Evolutionary conservation across 1,140 invertebrate species (phyloP).

Genomic region (Papilio dardanus): DNA sequence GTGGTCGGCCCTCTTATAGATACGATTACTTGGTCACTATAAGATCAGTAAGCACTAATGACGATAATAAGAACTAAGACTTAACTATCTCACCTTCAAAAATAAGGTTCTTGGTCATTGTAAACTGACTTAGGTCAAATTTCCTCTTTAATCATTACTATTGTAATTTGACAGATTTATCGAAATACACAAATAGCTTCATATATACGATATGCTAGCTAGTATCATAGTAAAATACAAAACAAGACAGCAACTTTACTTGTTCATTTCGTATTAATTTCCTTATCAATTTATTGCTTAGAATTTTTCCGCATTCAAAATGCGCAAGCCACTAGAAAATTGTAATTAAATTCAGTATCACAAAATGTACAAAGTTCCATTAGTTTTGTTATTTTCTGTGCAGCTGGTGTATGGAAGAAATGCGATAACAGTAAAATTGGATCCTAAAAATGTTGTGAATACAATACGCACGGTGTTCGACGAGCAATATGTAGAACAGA

Average conservation of each 20-base stretch:
- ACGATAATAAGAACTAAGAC: too few relatives aligned
- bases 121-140: too few relatives aligned
- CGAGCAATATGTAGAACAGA: conserved; percentile 48
- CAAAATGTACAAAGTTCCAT: conserved; percentile 24
- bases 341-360: conserved; percentile 17
- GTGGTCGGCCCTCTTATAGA: not conserved
- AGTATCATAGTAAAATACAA: not conserved
- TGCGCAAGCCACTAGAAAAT: conserved; percentile 18
- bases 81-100: not conserved
- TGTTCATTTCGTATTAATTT: conserved; percentile 8
- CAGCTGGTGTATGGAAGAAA: conserved; percentile 15
- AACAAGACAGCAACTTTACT: not conserved
- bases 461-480: conserved; percentile 46
- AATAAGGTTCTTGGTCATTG: too few relatives aligned
- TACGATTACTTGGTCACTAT: not conserved
- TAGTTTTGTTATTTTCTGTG: conserved; percentile 15
- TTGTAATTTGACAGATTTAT: too few relatives aligned
- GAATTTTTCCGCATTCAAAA: not conserved
- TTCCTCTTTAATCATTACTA: too few relatives aligned
- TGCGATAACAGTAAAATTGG: conserved; percentile 45
- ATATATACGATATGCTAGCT: too few relatives aligned
- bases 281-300: conserved; percentile 21
- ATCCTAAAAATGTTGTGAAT: conserved; percentile 48
- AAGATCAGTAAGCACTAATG: not conserved
- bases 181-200: too few relatives aligned